Base-by-base conservation (phyloP, 2,113 vertebrate species). In the Chloropsis hardwickii region DNA sequence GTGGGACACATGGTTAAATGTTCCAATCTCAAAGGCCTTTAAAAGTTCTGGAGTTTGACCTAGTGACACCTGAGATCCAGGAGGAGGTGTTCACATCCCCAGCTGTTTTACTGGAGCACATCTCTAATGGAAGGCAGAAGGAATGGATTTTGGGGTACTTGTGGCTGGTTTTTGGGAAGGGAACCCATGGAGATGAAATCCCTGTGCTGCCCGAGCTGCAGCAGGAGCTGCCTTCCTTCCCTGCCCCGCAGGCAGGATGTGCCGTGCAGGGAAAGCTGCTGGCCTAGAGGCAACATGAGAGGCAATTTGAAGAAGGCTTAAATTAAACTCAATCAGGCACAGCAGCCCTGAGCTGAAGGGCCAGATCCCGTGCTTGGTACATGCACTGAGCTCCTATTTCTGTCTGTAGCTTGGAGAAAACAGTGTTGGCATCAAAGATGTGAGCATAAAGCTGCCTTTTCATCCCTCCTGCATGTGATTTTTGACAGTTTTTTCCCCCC, bases 271-370 rank as follows among this genome's bases (percentile, higher is more conserved):
- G 57, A 74, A 58, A 48, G 74, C 88, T 72, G 66, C 81, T 51
- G 69, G 60, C 70, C 60, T 39, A 54, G 54, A 62, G 88, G 86
- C 76, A 71, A 28, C 51, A 31, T 19, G 80, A 80, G 76, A 86
- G 77, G 65, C 81, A 74, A 14, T 60, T 61, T 24, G 73, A 9
- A 57, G n/a, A 14, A 56, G 15, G 37, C 21, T 94, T 84, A 87
- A 95, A 76, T 92, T 37, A 87, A 96, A 79, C 56, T 83, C 61
- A 56, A 17, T 71, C 91, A 87, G 93, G 86, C 91, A 76, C 14
- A 2, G 61, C 81, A 84, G 61, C 83, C 51, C 53, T 53, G 72
- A 91, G 82, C 76, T 74, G 78, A 31, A 86, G 83, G 71, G 47
- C 27, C 76, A 8, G 42, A 60, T 78, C 67, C 87, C 77, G 84